These are phyloP conservation scores for Takifugu rubripes DNA, from an alignment of 2,797 vertebrate species.

Conservation along the genomic window DNA sequence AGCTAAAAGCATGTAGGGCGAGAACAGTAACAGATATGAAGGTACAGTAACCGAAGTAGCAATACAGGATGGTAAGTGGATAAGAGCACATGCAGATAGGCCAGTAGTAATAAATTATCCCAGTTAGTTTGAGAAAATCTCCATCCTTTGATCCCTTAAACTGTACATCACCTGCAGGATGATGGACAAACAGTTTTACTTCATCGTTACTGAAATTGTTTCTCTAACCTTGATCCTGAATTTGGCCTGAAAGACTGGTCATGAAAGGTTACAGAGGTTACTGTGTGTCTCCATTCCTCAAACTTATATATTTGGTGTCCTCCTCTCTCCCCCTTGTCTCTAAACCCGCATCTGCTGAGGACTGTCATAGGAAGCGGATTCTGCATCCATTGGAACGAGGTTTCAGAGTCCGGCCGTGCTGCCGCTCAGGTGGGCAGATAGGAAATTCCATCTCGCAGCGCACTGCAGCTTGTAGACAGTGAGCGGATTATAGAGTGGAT, in stretches of 20 bases:
- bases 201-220: too few relatives aligned
- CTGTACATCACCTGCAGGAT: too few relatives aligned
- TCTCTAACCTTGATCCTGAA: not conserved
- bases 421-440: conserved; percentile 27
- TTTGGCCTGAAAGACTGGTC: not conserved
- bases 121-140: too few relatives aligned
- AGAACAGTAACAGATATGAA: too few relatives aligned
- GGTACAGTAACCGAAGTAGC: too few relatives aligned
- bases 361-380: conserved; percentile 27
- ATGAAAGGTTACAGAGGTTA: too few relatives aligned
- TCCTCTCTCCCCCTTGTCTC: not conserved
- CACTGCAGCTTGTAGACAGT: conserved; percentile 18
- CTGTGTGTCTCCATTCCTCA: not conserved
- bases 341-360: conserved; percentile 14
- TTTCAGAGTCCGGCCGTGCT: conserved; percentile 23
- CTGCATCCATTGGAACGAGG: conserved; percentile 35
- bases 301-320: not conserved
- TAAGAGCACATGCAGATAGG: too few relatives aligned
- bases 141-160: too few relatives aligned
- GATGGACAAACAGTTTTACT: too few relatives aligned
- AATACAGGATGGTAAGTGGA: too few relatives aligned
- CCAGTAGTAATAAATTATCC: too few relatives aligned
- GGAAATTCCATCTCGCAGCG: conserved; percentile 39
- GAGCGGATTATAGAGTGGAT: conserved; percentile 31
- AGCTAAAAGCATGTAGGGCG: too few relatives aligned